Base-by-base conservation (phyloP, 2,113 vertebrate species). In the Sander lucioperca region DNA sequence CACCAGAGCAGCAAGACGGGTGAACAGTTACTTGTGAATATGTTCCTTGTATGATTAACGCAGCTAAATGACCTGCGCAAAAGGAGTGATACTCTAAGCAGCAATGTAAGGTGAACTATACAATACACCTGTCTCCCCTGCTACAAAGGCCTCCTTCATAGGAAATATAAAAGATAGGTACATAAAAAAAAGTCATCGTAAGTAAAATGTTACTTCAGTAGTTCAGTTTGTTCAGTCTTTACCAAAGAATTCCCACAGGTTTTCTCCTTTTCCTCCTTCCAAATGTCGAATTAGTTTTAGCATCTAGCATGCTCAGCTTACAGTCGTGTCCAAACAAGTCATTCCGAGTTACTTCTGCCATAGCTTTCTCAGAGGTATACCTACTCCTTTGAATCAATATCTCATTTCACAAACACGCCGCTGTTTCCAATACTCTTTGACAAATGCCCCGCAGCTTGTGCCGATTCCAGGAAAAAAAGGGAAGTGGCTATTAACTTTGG, bases 401-500 rank as follows among this genome's bases (percentile, higher is more conserved):
- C 77, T 88, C 7, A 53, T 92, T 91, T 86, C 85, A 86, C 70
- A 80, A 89, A 86, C 86, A 87, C 69, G 43, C 81, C n/a, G 71
- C 84, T 63, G 78, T 80, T 84, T 86, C 83, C 63, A 86, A 63
- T 85, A 54, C 67, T 65, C 51, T 11, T 76, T 87, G 74, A 88
- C 80, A 54, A 82, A 71, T 33, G 64, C 48, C 83, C 74, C 27
- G 65, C 83, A 70, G 87, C 85, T 6, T 63, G 64, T 72, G 67
- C 76, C n/a, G 39, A 91, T 92, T 94, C 91, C 86, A 78, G 57
- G 87, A 61, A 81, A 57, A 75, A 73, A 80, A 45, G 54, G 80
- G 76, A 91, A 87, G 82, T 9, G 73, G 84, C 83, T 88, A 89
- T 92, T 94, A 92, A 92, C 89, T 90, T 87, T 93, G 84, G 88